Base-by-base conservation (phyloP, 2,888 invertebrate species). In the Caenorhabditis auriculariae region DNA sequence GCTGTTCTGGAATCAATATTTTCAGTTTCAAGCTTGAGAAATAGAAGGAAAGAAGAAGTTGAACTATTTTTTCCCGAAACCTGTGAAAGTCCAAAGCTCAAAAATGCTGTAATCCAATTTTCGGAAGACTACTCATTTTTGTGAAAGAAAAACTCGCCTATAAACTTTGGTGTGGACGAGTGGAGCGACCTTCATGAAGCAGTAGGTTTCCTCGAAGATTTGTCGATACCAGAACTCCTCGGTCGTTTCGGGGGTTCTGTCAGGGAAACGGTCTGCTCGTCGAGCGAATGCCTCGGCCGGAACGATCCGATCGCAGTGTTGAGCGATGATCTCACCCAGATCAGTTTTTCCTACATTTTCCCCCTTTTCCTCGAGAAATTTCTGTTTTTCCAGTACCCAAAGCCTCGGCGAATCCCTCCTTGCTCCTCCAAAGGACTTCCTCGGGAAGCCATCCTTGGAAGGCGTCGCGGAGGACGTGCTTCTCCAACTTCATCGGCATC, bases 341-440 rank as follows among this genome's bases (percentile, higher is more conserved):
- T 79, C 77, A 6, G 68, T 74, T 60, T 81, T 77, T 32, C 74
- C 67, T 67, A 32, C 24, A 53, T 24, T 21, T 12, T 21, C n/a
- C n/a, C n/a, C n/a, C n/a, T 45, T 45, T 12, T 21, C 28, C 9
- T 15, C 24, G 19, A 45, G n/a, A 45, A 28, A 15, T 9, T 45
- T 45, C 19, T 28, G 26, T 28, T 9, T 27, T 26, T 45, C 28
- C 9, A 9, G 5, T 35, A 51, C 77, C 80, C 1, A 80, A 58
- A 6, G 80, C 80, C 64, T 80, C 80, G 21, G 74, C 76, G 57
- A 80, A 80, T 45, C 80, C 80, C 56, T 80, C 80, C 55, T 80
- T 80, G 55, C 72, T 71, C 50, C 80, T 62, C 80, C 80, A 80
- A 1, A 80, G 61, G n/a, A 76, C 76, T 38, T 80, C 77, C 26